Evolutionary conservation across 2,888 invertebrate genomes (phyloP).

Genomic region (Parnassius smintheus): DNA sequence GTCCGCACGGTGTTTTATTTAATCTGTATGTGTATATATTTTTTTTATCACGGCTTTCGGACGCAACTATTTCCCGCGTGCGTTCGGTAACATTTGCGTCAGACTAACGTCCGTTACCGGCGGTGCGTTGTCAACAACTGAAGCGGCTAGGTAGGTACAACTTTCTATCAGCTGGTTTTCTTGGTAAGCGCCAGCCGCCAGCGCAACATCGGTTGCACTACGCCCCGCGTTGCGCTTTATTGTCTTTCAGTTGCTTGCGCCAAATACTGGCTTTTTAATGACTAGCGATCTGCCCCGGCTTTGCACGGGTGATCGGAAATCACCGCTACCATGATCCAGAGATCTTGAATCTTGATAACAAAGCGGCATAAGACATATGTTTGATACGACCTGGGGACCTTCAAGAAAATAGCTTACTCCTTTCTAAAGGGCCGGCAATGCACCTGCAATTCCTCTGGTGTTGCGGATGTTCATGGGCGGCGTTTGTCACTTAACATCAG

Average conservation of each 20-base stretch:
- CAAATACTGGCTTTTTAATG: too few relatives aligned
- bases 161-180: constrained; percentile 68
- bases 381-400: too few relatives aligned
- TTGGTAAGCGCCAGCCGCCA: constrained; percentile 47
- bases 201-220: constrained; percentile 46
- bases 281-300: too few relatives aligned
- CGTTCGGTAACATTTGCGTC: constrained; percentile 74
- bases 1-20: constrained; percentile 42
- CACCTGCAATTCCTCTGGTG: too few relatives aligned
- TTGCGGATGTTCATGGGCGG: too few relatives aligned
- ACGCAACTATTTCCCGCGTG: constrained; percentile 77
- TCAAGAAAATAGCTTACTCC: too few relatives aligned
- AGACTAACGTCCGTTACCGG: constrained; percentile 50
- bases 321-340: too few relatives aligned
- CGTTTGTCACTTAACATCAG: too few relatives aligned
- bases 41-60: constrained; percentile 43
- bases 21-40: constrained; percentile 21
- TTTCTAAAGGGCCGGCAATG: too few relatives aligned
- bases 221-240: constrained; percentile 1
- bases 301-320: too few relatives aligned
- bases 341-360: too few relatives aligned
- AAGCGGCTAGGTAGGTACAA: constrained; percentile 50
- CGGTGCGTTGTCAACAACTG: constrained; percentile 65
- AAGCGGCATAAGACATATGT: too few relatives aligned
- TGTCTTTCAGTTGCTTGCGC: constrained; percentile 2